A percentile compares a stretch with the other conserved stretches of the same genome.
Evolutionary conservation across 2,113 vertebrate genomes (phyloP).

Genomic region (Triplophysa rosa): DNA sequence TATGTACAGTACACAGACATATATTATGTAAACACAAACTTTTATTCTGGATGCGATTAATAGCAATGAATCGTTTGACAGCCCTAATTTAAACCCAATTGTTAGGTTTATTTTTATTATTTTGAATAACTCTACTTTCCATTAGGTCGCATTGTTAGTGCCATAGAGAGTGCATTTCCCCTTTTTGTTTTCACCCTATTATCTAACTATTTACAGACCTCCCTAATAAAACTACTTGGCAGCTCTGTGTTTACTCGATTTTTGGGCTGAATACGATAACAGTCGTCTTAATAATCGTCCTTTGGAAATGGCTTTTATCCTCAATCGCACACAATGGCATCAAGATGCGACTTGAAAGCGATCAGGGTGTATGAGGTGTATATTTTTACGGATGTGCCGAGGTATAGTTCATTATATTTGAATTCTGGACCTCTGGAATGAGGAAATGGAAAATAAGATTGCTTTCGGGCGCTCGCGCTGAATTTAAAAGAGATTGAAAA

Average conservation of each 20-base stretch:
- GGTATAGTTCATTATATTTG: conserved; percentile 52
- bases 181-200: neutral
- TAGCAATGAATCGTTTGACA: no score
- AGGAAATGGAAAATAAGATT: conserved; percentile 57
- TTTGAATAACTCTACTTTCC: neutral
- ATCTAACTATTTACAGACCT: neutral
- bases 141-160: neutral
- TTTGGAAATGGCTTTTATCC: conserved; percentile 26
- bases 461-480: conserved; percentile 48
- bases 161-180: neutral
- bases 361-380: neutral
- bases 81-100: neutral
- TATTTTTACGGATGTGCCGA: conserved; percentile 20
- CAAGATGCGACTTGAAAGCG: neutral
- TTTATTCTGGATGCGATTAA: no score
- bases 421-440: conserved; percentile 61
- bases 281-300: neutral
- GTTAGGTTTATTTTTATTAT: neutral
- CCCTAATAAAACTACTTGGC: neutral
- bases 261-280: neutral
- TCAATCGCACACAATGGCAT: neutral
- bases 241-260: conserved; percentile 3
- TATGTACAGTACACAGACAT: no score
- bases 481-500: conserved; percentile 55
- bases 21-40: no score